Conservation (phyloP, 1,140 invertebrate species). For the Trichomalopsis sarcophagae region DNA sequence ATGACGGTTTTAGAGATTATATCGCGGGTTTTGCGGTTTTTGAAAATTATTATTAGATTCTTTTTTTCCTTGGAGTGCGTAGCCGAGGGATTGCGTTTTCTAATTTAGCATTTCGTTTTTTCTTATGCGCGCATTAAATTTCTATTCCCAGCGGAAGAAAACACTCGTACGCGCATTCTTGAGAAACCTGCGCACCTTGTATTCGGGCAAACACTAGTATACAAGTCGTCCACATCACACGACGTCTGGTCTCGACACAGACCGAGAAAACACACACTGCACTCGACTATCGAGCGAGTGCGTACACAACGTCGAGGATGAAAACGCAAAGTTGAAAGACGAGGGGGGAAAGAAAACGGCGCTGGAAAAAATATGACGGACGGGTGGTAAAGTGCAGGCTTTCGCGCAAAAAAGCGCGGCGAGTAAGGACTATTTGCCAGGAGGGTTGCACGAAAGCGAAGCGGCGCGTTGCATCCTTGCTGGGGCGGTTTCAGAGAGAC, state of each 20-base stretch:
- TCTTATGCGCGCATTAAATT: too few relatives aligned
- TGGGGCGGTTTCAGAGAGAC: not conserved
- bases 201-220: too few relatives aligned
- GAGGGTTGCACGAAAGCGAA: not conserved
- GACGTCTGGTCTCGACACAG: not conserved
- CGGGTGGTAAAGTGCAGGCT: not conserved
- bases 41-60: not conserved
- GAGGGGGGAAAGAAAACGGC: not conserved
- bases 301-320: not conserved
- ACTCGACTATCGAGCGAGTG: not conserved
- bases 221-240: too few relatives aligned
- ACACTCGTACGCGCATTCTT: too few relatives aligned
- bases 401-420: not conserved
- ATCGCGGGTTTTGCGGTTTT: not conserved
- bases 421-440: conserved; percentile 2
- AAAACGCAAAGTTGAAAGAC: conserved; percentile 2
- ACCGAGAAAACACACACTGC: not conserved
- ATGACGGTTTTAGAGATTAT: not conserved
- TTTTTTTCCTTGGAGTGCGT: too few relatives aligned
- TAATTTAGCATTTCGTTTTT: not conserved
- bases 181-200: too few relatives aligned
- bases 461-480: not conserved
- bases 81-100: not conserved
- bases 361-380: not conserved
- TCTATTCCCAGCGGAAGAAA: too few relatives aligned